Base-by-base conservation (phyloP, 2,888 invertebrate species). In the Noctua janthina region DNA sequence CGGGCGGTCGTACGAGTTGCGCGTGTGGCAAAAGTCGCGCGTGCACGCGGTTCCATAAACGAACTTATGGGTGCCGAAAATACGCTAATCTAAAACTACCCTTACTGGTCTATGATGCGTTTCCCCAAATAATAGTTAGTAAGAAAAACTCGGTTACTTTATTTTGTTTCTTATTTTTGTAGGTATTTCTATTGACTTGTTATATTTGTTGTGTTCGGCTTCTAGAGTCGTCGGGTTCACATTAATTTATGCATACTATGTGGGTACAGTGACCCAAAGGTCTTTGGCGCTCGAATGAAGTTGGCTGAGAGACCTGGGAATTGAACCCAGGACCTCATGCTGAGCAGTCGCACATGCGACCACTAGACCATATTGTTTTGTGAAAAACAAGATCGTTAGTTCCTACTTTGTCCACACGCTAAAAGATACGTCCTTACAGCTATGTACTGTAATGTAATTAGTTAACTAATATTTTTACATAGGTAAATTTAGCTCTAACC, bases 101-200 rank as follows among this genome's bases (percentile, higher is more conserved):
- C 51, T 20, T 54, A 49, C 13, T 59, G n/a, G n/a, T 59, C 11
- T 13, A 13, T 13, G 5, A n/a, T 59, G 4, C 13, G 10, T n/a
- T 11, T 59, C 13, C 6, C n/a, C n/a, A 59, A 59, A n/a, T n/a
- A 59, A 13, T n/a, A 59, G 11, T n/a, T 56, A 23, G 23, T 56
- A 56, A 56, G 56, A 56, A n/a, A 56, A 23, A 56, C 1, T 17
- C 6, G 0, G 20, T 54, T 54, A 54, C 20, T 17, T 51, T 54
- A n/a, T n/a, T n/a, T 43, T n/a, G 8, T n/a, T 51, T 70, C 20
- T 51, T n/a, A n/a, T n/a, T 54, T 72, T 56, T 56, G n/a, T 73
- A 46, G 46, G 5, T 29, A 43, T n/a, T 62, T 62, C 3, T 62
- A 1, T 8, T 23, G 1, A 64, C 29, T 64, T 69, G 17, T 35